Evolutionary conservation across 2,888 invertebrate species (phyloP).

Genomic region (Heliconius aoede): DNA sequence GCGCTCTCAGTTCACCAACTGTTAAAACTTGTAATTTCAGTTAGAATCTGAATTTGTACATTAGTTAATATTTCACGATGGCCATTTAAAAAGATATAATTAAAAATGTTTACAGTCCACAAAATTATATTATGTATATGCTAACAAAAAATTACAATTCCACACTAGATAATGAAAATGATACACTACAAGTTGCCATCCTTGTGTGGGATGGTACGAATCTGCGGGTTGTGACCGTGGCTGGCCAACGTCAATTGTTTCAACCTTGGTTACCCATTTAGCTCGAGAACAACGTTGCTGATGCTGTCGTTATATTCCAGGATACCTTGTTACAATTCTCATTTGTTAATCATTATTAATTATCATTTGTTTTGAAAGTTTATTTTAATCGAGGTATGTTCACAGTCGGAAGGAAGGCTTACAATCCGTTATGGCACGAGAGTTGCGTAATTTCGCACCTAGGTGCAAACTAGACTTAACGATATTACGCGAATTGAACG

Average conservation of each 20-base stretch:
- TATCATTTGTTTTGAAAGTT: neutral
- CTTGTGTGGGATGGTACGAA: conserved; percentile 33
- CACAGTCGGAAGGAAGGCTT: conserved; percentile 43
- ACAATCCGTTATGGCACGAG: too few relatives aligned
- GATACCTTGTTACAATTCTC: conserved; percentile 6
- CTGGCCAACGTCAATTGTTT: conserved; percentile 69
- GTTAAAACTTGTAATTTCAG: neutral
- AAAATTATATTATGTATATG: neutral
- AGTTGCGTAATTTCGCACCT: conserved; percentile 75
- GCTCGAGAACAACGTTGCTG: conserved; percentile 41
- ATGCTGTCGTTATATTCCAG: conserved; percentile 47
- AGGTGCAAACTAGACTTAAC: conserved; percentile 64
- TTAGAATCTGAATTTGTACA: neutral
- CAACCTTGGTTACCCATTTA: conserved; percentile 74
- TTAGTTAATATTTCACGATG: neutral
- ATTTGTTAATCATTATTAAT: too few relatives aligned
- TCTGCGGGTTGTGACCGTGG: conserved; percentile 57
- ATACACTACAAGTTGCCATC: conserved; percentile 29
- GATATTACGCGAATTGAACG: conserved; percentile 46
- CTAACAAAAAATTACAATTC: neutral
- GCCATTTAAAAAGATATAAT: neutral
- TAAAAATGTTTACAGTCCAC: neutral
- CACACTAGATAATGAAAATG: neutral
- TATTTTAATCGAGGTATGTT: neutral
- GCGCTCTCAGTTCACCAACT: neutral